Percentiles rank a stretch among this genome's conserved stretches.
These are phyloP conservation scores for Papilio elwesi DNA, from an alignment of 2,888 invertebrate species.

Conservation along the genomic window DNA sequence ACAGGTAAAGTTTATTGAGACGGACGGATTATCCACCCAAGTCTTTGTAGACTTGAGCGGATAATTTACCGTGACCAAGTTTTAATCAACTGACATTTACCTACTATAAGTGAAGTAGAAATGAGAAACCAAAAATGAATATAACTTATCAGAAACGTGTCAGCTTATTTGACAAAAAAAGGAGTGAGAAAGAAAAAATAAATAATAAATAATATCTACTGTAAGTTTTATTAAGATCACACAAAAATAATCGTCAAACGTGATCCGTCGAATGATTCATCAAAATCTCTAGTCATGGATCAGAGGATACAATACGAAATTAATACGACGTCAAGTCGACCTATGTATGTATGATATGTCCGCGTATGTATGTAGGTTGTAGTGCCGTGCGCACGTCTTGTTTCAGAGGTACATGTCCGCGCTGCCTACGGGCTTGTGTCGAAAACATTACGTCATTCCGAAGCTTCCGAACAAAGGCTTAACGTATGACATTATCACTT, in stretches of 20 bases:
- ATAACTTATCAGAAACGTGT: no score
- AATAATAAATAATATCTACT: neutral
- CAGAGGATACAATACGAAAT: slow-evolving; percentile 50
- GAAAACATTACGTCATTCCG: slow-evolving; percentile 73
- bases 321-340: slow-evolving; percentile 64
- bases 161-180: no score
- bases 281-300: slow-evolving; percentile 24
- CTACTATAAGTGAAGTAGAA: no score
- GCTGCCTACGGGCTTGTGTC: slow-evolving; percentile 67
- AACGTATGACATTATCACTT: slow-evolving; percentile 43
- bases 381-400: slow-evolving; percentile 79
- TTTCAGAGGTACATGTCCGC: slow-evolving; percentile 71
- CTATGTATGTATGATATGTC: slow-evolving; percentile 64
- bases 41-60: no score
- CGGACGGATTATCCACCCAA: no score
- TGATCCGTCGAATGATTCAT: slow-evolving; percentile 26
- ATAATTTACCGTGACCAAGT: no score
- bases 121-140: no score
- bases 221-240: slow-evolving; percentile 14
- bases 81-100: no score
- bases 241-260: slow-evolving; percentile 27
- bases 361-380: slow-evolving; percentile 73
- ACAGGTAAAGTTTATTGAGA: no score
- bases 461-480: slow-evolving; percentile 55
- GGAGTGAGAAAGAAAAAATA: no score